These are phyloP conservation scores for Vulpes vulpes DNA, from an alignment of 2,113 vertebrate genomes.

Conservation along the genomic window DNA sequence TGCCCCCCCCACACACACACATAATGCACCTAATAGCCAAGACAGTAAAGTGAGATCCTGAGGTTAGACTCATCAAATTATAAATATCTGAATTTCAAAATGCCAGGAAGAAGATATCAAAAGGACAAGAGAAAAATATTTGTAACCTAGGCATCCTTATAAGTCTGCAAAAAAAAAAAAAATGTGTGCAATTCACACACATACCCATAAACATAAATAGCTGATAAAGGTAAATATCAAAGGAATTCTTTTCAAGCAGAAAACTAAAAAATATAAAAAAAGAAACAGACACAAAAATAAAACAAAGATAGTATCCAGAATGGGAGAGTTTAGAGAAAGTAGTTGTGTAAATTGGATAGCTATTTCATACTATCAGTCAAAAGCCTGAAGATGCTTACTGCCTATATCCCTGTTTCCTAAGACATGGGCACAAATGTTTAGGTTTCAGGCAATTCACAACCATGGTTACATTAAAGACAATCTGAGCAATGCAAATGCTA, in stretches of 20 bases:
- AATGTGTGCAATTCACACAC: neutral
- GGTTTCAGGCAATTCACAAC: neutral
- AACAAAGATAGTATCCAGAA: neutral
- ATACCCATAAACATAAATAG: neutral
- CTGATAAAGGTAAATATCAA: neutral
- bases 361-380: neutral
- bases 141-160: neutral
- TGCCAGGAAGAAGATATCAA: neutral
- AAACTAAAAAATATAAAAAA: neutral
- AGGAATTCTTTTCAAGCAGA: neutral
- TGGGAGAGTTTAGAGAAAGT: neutral
- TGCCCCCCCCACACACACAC: too few species aligned
- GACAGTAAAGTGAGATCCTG: neutral
- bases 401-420: neutral
- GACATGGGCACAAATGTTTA: neutral
- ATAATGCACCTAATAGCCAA: neutral
- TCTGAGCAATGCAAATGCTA: neutral
- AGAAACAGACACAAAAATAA: neutral
- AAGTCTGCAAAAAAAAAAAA: neutral
- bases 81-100: constrained; percentile 2
- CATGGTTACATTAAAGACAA: neutral
- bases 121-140: neutral
- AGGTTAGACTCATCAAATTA: neutral
- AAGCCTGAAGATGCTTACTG: neutral
- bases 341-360: neutral